A percentile compares a stretch with the other conserved stretches of the same genome.
Evolutionary conservation across 2,113 vertebrate species (phyloP).

Genomic region (Apeltes quadracus): DNA sequence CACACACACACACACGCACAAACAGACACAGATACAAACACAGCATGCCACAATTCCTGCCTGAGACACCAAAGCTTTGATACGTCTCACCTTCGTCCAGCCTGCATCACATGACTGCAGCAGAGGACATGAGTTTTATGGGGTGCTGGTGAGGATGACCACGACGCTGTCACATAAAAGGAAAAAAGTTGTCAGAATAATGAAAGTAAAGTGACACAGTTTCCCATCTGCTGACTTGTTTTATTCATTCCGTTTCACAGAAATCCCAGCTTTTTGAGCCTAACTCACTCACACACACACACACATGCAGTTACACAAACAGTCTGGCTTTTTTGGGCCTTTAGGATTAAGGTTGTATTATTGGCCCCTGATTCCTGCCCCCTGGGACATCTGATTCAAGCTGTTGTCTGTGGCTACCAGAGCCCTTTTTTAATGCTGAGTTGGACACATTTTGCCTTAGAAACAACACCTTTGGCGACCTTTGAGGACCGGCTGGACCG

Average conservation of each 20-base stretch:
- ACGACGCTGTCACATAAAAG: conserved; percentile 59
- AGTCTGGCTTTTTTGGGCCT: conserved; percentile 49
- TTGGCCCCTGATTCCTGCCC: conserved; percentile 43
- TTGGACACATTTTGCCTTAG: conserved; percentile 63
- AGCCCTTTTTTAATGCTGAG: conserved; percentile 61
- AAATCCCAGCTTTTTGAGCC: conserved; percentile 23
- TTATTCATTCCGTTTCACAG: conserved; percentile 19
- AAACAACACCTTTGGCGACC: conserved; percentile 60
- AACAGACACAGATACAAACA: conserved; percentile 32
- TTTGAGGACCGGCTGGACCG: conserved; percentile 51
- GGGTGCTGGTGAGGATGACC: conserved; percentile 76
- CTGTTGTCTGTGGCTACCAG: conserved; percentile 59
- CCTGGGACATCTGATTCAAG: conserved; percentile 53
- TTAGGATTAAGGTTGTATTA: conserved; percentile 58
- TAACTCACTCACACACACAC: conserved; percentile 7
- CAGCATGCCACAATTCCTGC: conserved; percentile 55
- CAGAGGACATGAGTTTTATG: conserved; percentile 70
- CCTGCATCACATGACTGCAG: conserved; percentile 57
- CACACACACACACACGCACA: conserved; percentile 16
- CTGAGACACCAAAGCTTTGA: conserved; percentile 54
- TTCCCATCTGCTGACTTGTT: conserved; percentile 58
- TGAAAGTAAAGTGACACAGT: conserved; percentile 63
- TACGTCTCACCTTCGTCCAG: conserved; percentile 66
- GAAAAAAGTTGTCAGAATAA: conserved; percentile 55
- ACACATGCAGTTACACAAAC: conserved; percentile 10